Evolutionary conservation across 1,140 invertebrate genomes (phyloP).

Genomic region (Diorhabda sublineata): DNA sequence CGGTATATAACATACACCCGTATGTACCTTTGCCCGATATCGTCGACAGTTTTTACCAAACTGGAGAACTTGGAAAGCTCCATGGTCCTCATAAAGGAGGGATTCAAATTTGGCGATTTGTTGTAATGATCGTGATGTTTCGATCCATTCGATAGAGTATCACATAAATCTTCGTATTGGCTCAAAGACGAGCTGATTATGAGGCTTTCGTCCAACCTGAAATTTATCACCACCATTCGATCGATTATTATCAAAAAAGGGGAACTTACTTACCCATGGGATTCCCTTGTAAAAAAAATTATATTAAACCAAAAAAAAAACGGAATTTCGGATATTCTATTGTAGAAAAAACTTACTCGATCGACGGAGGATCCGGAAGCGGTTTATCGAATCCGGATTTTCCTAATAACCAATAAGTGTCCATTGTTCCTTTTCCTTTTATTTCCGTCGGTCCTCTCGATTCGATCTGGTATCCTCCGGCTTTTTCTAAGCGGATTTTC

Average conservation of each 20-base stretch:
- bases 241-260: neutral
- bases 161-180: constrained; percentile 32
- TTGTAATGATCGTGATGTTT: constrained; percentile 25
- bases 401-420: constrained; percentile 86
- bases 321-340: neutral
- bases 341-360: constrained; percentile 61
- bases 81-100: constrained; percentile 46
- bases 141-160: constrained; percentile 29
- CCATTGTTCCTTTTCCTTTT: constrained; percentile 86
- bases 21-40: constrained; percentile 17
- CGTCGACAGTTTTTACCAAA: constrained; percentile 29
- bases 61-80: constrained; percentile 43
- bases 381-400: constrained; percentile 76
- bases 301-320: neutral
- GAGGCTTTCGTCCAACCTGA: constrained; percentile 58
- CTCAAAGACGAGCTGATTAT: constrained; percentile 28
- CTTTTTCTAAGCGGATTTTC: constrained; percentile 65
- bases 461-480: constrained; percentile 76
- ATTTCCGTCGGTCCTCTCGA: constrained; percentile 77
- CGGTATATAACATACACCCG: neutral
- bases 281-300: neutral
- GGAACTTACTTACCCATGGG: neutral
- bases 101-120: constrained; percentile 37
- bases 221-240: constrained; percentile 5
- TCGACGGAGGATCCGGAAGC: constrained; percentile 71